These are phyloP conservation scores for Ariolimax columbianus DNA, from an alignment of 2,888 invertebrate genomes.

Conservation along the genomic window DNA sequence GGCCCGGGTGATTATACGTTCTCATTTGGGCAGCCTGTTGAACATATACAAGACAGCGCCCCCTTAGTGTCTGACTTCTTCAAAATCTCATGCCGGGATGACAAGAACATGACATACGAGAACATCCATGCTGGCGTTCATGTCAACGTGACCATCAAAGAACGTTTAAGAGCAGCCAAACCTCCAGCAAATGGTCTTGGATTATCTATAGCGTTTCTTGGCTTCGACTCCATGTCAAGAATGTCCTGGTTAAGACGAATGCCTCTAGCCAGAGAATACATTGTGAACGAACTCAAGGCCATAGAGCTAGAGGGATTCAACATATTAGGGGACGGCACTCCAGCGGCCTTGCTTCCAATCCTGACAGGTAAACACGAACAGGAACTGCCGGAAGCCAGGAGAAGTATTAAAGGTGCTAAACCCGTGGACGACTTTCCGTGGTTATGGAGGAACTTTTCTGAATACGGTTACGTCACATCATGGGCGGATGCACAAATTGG, in stretches of 20 bases:
- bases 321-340: constrained; percentile 79
- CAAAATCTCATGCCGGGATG: constrained; percentile 26
- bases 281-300: constrained; percentile 69
- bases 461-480: constrained; percentile 82
- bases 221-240: constrained; percentile 90
- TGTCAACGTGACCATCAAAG: constrained; percentile 30
- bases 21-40: constrained; percentile 9
- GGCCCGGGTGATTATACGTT: constrained; percentile 41
- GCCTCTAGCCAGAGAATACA: constrained; percentile 71
- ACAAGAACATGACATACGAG: neutral
- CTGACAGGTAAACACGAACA: constrained; percentile 88
- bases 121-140: constrained; percentile 37
- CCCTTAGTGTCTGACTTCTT: constrained; percentile 40
- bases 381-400: constrained; percentile 90
- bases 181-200: constrained; percentile 43
- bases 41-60: neutral
- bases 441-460: constrained; percentile 88
- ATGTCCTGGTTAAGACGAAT: constrained; percentile 82
- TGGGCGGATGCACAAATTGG: constrained; percentile 92
- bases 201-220: constrained; percentile 40
- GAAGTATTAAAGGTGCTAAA: constrained; percentile 83
- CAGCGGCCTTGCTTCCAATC: constrained; percentile 88
- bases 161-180: neutral
- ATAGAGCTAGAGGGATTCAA: constrained; percentile 84
- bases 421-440: constrained; percentile 89